phyloP scores from a whole-genome alignment of 2,888 invertebrate species.

The Gortyna flavago region DNA sequence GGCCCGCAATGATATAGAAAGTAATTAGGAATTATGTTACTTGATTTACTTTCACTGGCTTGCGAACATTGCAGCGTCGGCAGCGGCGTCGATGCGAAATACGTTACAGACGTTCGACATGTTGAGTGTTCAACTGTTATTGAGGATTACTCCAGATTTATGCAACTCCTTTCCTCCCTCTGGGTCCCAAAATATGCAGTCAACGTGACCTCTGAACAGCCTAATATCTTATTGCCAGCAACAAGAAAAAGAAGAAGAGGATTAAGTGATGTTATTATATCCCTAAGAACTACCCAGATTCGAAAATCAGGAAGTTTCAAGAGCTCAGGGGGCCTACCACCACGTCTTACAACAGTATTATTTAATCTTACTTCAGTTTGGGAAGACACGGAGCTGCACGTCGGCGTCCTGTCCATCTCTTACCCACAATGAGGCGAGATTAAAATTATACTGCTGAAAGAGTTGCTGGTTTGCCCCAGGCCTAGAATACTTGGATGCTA shows the following conservation, averaged over 20 bases:
- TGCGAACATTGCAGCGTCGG: background rate
- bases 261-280: background rate
- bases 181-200: too few species aligned
- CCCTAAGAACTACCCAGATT: background rate
- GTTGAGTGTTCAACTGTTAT: background rate
- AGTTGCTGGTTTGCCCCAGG: background rate
- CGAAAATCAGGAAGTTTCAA: background rate
- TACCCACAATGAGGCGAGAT: background rate
- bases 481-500: background rate
- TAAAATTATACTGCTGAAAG: background rate
- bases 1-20: slow-evolving; percentile 29
- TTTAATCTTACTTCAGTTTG: background rate
- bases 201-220: too few species aligned
- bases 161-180: too few species aligned
- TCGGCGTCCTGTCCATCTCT: background rate
- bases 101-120: background rate
- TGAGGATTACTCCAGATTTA: background rate
- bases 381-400: background rate
- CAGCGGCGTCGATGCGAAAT: background rate
- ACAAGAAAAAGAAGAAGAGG: too few species aligned
- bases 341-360: background rate
- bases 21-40: slow-evolving; percentile 5
- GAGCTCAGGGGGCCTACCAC: background rate
- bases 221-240: too few species aligned
- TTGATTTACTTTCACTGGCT: slow-evolving; percentile 31